These are phyloP conservation scores for Rostrhamus sociabilis DNA, from an alignment of 2,797 vertebrate genomes.

Conservation along the genomic window DNA sequence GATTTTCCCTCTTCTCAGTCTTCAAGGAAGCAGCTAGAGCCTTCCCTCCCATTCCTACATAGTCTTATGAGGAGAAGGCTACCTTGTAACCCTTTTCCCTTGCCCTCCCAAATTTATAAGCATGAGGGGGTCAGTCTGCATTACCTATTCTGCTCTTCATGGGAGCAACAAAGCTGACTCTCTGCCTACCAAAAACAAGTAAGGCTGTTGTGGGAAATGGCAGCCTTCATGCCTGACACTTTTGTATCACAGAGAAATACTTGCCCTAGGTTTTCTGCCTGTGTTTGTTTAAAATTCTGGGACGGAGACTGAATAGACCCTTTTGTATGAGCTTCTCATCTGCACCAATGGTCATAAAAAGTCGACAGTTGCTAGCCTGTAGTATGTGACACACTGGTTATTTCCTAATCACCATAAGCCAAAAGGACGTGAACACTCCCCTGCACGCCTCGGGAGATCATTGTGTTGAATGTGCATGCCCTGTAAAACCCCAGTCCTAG, in stretches of 20 bases:
- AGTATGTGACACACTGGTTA: constrained; percentile 53
- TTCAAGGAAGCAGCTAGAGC: background rate
- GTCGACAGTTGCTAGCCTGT: constrained; percentile 57
- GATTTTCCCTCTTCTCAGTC: background rate
- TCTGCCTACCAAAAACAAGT: background rate
- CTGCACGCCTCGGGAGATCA: constrained; percentile 35
- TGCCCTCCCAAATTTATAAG: background rate
- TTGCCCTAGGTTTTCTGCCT: constrained; percentile 48
- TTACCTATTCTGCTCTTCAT: background rate
- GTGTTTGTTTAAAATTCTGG: constrained; percentile 46
- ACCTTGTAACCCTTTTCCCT: background rate
- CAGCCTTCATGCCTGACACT: background rate
- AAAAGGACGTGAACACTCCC: background rate
- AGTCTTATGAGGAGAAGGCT: background rate
- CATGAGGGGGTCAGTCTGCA: background rate
- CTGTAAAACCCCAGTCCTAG: constrained; percentile 48
- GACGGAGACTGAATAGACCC: constrained; percentile 41
- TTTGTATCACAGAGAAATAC: constrained; percentile 25
- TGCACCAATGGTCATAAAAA: constrained; percentile 56
- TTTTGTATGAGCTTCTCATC: constrained; percentile 60
- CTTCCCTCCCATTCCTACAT: background rate
- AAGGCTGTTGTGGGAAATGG: constrained; percentile 38
- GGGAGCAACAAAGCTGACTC: background rate
- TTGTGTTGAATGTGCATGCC: constrained; percentile 58
- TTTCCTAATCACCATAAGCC: constrained; percentile 35